phyloP scores from a whole-genome alignment of 2,797 vertebrate species.

The Anas georgica region DNA sequence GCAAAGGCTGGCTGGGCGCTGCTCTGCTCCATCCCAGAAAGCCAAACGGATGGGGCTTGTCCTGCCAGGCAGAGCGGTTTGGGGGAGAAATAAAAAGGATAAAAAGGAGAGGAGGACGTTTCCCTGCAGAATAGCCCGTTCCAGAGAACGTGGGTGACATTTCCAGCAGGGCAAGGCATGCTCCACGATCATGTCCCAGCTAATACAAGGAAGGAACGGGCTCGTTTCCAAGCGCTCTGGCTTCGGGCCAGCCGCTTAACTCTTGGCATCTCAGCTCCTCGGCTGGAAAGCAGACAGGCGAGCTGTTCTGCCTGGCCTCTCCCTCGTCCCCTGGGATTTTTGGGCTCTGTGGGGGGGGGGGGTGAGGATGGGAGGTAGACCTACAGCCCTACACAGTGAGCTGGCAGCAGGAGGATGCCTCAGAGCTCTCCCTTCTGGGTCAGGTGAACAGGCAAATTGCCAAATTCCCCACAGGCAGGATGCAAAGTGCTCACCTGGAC shows the following conservation, averaged over 20 bases:
- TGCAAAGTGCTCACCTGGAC: too few species aligned
- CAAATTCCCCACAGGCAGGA: neutral
- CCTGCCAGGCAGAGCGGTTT: neutral
- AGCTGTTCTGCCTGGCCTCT: neutral
- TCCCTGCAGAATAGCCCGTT: neutral
- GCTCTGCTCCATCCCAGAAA: neutral
- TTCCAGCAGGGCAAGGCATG: constrained; percentile 46
- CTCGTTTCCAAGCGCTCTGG: neutral
- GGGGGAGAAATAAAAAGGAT: too few species aligned
- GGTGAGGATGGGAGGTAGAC: neutral
- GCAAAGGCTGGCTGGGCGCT: accelerated
- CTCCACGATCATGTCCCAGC: constrained; percentile 1
- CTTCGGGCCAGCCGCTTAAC: constrained; percentile 10
- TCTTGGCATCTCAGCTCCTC: neutral
- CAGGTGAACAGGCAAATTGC: neutral
- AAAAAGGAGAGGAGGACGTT: neutral
- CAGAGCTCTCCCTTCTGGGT: too few species aligned
- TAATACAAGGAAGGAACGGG: neutral
- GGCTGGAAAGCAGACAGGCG: neutral
- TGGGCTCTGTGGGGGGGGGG: neutral
- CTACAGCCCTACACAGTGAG: neutral
- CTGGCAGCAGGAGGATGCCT: neutral
- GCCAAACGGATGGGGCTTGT: neutral
- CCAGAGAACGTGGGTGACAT: constrained; percentile 9
- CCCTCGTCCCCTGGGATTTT: neutral